These are phyloP conservation scores for Muricea muricata DNA, from an alignment of 92 coral and sea anemone species.

Conservation along the genomic window DNA sequence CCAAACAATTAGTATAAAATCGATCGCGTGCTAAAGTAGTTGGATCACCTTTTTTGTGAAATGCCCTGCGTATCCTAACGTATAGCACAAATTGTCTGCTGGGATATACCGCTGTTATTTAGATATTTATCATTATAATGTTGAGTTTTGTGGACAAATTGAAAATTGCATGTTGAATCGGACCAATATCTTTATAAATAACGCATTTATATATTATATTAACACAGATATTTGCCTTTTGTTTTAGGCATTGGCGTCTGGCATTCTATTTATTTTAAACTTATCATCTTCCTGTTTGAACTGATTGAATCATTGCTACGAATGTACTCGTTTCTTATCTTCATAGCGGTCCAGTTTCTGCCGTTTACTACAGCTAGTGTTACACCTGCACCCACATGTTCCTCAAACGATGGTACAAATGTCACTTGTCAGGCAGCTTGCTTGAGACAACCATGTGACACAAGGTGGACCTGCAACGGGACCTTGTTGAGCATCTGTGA, in stretches of 20 bases:
- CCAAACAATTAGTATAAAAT: too few relatives aligned
- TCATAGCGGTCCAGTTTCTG: background rate
- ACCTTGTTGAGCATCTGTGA: background rate
- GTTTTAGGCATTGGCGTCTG: background rate
- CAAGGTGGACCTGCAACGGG: conserved; percentile 15
- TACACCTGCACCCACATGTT: background rate
- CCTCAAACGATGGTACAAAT: background rate
- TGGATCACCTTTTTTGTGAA: too few relatives aligned
- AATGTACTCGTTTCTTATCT: background rate
- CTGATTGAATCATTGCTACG: background rate
- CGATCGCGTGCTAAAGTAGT: too few relatives aligned
- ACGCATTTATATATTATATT: too few relatives aligned
- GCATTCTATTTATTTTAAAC: background rate
- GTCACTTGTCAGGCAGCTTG: conserved; percentile 6
- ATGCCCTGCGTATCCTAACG: too few relatives aligned
- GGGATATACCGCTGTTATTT: too few relatives aligned
- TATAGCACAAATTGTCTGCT: too few relatives aligned
- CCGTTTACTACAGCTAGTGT: background rate
- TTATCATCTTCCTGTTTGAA: too few relatives aligned
- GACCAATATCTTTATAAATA: too few relatives aligned
- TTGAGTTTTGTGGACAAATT: too few relatives aligned
- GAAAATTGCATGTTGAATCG: too few relatives aligned
- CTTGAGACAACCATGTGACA: conserved; percentile 8
- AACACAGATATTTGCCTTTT: background rate
- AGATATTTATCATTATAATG: too few relatives aligned